Evolutionary conservation across 2,888 invertebrate species (phyloP).

Genomic region (Atherix ibis): DNA sequence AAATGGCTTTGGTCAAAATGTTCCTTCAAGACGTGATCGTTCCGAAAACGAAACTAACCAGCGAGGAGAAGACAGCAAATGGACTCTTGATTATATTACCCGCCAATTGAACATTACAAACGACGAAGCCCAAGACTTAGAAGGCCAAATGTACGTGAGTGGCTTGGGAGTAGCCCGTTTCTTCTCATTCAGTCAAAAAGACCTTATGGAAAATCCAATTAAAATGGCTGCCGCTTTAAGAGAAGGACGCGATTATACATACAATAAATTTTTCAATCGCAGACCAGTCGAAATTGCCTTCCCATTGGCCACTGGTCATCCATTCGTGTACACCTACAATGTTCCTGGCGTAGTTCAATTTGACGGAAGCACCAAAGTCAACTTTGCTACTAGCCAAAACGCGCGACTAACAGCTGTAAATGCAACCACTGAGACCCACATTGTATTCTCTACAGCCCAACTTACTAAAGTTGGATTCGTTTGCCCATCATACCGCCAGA

Average conservation of each 20-base stretch:
- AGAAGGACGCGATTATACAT: background rate
- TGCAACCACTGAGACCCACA: too few species aligned
- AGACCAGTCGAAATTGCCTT: background rate
- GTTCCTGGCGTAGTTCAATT: background rate
- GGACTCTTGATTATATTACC: background rate
- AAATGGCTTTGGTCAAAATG: background rate
- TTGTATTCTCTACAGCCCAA: background rate
- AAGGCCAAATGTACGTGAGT: background rate
- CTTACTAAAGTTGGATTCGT: background rate
- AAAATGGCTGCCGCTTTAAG: background rate
- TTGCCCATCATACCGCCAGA: background rate
- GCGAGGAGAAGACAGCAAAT: too few species aligned
- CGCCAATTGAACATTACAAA: background rate
- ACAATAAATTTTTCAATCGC: background rate
- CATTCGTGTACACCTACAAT: background rate
- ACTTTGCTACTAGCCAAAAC: too few species aligned
- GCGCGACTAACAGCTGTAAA: too few species aligned
- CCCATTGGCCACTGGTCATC: background rate
- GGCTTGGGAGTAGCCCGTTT: background rate
- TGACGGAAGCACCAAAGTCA: too few species aligned
- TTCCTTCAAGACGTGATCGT: too few species aligned
- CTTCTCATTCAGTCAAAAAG: background rate
- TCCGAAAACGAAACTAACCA: background rate
- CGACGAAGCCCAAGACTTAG: background rate
- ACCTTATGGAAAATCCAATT: background rate